These are phyloP conservation scores for Myopa tessellatipennis DNA, from an alignment of 2,888 invertebrate genomes.

Conservation along the genomic window DNA sequence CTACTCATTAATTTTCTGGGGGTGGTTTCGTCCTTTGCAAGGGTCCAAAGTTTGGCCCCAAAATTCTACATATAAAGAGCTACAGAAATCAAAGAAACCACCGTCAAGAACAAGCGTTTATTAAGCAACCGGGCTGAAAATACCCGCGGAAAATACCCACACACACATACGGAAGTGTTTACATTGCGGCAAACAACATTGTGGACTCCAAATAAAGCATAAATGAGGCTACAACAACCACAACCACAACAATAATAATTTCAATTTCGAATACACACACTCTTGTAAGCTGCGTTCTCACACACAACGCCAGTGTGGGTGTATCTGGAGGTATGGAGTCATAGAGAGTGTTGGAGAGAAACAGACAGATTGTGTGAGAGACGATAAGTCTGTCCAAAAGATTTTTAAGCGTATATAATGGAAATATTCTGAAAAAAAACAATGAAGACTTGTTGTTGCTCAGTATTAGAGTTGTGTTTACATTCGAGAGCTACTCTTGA, in stretches of 20 bases:
- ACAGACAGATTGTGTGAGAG: neutral
- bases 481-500: conserved; percentile 19
- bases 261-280: neutral
- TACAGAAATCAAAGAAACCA: too few species aligned
- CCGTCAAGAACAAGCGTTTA: too few species aligned
- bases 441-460: neutral
- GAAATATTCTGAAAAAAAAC: neutral
- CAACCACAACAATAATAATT: neutral
- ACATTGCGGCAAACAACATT: neutral
- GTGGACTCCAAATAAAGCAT: neutral
- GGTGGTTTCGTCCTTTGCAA: too few species aligned
- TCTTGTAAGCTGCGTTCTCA: neutral
- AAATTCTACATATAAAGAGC: too few species aligned
- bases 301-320: neutral
- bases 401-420: neutral
- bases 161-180: neutral
- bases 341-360: neutral
- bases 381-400: neutral
- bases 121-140: too few species aligned
- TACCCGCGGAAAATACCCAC: neutral
- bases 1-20: too few species aligned
- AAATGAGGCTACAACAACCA: neutral
- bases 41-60: too few species aligned
- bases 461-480: neutral
- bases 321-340: too few species aligned